Conservation (phyloP, 2,113 vertebrate species). For the Fregetta grallaria region DNA sequence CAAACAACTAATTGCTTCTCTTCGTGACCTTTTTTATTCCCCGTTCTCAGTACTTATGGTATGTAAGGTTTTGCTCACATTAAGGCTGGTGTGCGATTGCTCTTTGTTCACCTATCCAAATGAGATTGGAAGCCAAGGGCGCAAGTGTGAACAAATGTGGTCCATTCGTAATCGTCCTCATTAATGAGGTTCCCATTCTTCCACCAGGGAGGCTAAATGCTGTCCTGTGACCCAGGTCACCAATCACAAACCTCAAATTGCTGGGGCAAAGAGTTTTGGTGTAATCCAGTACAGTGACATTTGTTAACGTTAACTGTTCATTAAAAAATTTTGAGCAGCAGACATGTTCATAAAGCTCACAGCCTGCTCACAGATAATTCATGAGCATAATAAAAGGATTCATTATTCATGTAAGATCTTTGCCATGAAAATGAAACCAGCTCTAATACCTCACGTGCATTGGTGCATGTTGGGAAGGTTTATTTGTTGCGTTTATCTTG, state of each 20-base stretch:
- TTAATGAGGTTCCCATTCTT: background rate
- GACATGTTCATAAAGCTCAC: slow-evolving; percentile 46
- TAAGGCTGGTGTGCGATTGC: background rate
- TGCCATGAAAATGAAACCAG: slow-evolving; percentile 46
- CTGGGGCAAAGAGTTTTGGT: background rate
- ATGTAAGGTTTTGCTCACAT: background rate
- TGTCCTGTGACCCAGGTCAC: background rate
- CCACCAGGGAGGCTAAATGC: background rate
- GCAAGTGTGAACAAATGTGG: background rate
- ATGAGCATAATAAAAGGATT: slow-evolving; percentile 58
- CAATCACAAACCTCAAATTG: background rate
- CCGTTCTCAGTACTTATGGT: background rate
- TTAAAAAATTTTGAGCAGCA: slow-evolving; percentile 38
- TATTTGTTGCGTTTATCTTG: slow-evolving; percentile 36
- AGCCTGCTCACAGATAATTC: slow-evolving; percentile 54
- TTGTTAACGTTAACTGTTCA: slow-evolving; percentile 25
- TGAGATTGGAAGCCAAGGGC: background rate
- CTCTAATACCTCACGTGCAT: slow-evolving; percentile 15
- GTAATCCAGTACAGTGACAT: background rate
- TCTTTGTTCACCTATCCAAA: background rate
- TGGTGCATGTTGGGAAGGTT: background rate
- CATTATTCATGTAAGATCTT: slow-evolving; percentile 59
- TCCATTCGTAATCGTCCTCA: background rate
- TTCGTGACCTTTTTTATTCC: background rate
- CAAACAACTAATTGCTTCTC: background rate